Conservation (phyloP, 2,113 vertebrate genomes). For the Amazona vittata region DNA sequence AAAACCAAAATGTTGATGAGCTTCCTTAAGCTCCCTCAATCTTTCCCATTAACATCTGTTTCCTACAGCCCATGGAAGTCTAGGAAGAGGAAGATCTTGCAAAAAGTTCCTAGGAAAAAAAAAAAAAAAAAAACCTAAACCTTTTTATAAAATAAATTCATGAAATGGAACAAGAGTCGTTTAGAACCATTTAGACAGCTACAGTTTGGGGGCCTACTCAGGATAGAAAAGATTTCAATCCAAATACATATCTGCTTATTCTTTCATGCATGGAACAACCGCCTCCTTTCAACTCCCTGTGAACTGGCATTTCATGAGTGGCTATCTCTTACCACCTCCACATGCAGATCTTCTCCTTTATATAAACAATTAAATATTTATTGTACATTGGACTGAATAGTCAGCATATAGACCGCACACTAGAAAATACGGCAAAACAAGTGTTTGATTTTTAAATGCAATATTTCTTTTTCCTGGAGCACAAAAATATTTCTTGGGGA, state of each 20-base stretch:
- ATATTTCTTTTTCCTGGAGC: background rate
- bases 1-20: background rate
- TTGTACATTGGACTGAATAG: background rate
- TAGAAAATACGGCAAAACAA: background rate
- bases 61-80: background rate
- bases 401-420: background rate
- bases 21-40: background rate
- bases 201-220: background rate
- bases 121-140: fast-evolving
- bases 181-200: background rate
- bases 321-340: background rate
- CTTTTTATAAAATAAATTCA: background rate
- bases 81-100: background rate
- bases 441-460: background rate
- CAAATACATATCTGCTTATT: background rate
- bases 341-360: background rate
- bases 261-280: background rate
- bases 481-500: background rate
- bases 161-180: background rate
- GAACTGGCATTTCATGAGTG: background rate
- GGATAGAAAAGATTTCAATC: background rate
- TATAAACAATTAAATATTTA: background rate
- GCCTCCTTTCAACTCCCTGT: background rate
- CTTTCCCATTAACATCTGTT: background rate
- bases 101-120: background rate